Base-by-base conservation (phyloP, 2,888 invertebrate genomes). In the Metallyticus violacea region DNA sequence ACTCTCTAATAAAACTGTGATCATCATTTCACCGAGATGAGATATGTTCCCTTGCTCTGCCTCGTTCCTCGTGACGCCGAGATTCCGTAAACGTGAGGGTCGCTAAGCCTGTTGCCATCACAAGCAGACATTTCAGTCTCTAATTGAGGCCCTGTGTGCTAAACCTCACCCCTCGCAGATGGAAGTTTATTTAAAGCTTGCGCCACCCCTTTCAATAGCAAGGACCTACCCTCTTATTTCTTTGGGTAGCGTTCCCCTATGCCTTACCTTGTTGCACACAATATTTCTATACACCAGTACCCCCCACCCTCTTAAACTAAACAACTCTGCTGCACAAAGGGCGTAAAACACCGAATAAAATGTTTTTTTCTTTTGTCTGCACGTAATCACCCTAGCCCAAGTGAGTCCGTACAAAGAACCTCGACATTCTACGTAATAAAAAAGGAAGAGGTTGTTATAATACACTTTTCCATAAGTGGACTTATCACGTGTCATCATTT, bases 121-220 rank as follows among this genome's bases (percentile, higher is more conserved):
- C 77, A 27, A 77, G 29, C 83, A 83, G 85, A 85, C 77, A 30
- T 79, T 87, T 77, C 85, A 26, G 79, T 62, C 83, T 85, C 88
- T 88, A 88, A 88, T 88, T 88, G 88, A 86, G 85, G 82, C 88
- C 85, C 86, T 88, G 86, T 85, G 82, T 82, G 82, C 81, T 77
- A 27, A 76, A 85, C n/a, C 78, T 28, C 77, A 30, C 29, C 85
- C 76, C 77, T 85, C 79, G 26, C 83, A 79, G 83, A 78, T 79
- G 86, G 77, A 27, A 87, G 87, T 87, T 87, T 87, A 87, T 87
- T 87, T 87, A 87, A 87, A 86, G 86, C 87, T 87, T 83, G 84
- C 86, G 62, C 85, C 85, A 83, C 86, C 86, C 86, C 62, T 86
- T 82, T 81, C 78, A 82, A 62, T 81, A 28, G 27, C 81, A 77